phyloP scores from a whole-genome alignment of 2,888 invertebrate genomes.

The Campaea margaritaria region DNA sequence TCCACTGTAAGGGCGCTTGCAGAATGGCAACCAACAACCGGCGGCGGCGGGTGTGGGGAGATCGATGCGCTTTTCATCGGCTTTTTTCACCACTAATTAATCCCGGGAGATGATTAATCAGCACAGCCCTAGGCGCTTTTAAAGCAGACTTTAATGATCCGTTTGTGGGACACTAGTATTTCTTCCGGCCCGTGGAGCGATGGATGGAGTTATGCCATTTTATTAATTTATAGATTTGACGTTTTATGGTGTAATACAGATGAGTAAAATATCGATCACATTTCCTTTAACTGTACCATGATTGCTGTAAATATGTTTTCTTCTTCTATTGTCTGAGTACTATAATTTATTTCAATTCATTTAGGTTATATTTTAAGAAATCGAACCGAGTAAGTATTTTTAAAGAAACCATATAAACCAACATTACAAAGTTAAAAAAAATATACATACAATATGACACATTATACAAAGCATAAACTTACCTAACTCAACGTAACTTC shows the following conservation, averaged over 20 bases:
- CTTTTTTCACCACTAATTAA: slow-evolving; percentile 71
- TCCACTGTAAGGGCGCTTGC: slow-evolving; percentile 52
- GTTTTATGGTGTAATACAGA: no score
- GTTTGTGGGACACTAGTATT: slow-evolving; percentile 71
- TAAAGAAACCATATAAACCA: no score
- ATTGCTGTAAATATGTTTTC: no score
- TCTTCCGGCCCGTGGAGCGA: slow-evolving; percentile 60
- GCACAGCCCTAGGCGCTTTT: slow-evolving; percentile 68
- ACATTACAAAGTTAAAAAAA: background rate
- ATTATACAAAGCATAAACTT: slow-evolving; percentile 5
- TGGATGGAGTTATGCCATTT: slow-evolving; percentile 39
- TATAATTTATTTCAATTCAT: no score
- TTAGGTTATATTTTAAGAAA: no score
- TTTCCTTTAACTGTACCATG: no score
- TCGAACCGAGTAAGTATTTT: no score
- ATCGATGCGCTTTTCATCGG: slow-evolving; percentile 62
- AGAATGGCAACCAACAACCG: slow-evolving; percentile 35
- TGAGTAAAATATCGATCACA: no score
- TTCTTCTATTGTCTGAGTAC: no score
- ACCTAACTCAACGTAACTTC: background rate
- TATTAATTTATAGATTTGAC: background rate
- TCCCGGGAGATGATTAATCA: slow-evolving; percentile 79
- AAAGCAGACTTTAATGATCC: slow-evolving; percentile 76
- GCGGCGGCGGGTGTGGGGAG: slow-evolving; percentile 45
- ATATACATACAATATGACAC: background rate